phyloP scores from a whole-genome alignment of 92 coral and sea anemone species.

The Ricordea florida region DNA sequence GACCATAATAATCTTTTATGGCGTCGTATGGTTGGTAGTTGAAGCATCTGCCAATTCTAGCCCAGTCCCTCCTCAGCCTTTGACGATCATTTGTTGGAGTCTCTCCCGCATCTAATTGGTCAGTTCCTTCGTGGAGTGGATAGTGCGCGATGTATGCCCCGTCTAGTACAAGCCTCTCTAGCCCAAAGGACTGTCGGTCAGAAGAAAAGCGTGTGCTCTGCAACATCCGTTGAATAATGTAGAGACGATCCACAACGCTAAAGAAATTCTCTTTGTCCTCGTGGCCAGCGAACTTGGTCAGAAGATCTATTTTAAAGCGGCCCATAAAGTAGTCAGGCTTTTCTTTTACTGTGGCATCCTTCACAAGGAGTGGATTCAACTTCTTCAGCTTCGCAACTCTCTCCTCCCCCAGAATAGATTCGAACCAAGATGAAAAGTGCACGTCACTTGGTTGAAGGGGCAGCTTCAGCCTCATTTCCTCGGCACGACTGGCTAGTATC shows the following conservation, averaged over 20 bases:
- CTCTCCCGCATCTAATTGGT: slow-evolving; percentile 38
- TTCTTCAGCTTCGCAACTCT: slow-evolving; percentile 24
- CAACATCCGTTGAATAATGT: slow-evolving; percentile 61
- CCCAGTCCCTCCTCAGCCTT: slow-evolving; percentile 85
- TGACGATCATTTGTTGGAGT: slow-evolving; percentile 79
- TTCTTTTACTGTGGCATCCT: slow-evolving; percentile 63
- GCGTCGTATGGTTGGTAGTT: slow-evolving; percentile 90
- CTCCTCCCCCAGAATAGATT: slow-evolving; percentile 47
- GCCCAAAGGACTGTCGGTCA: slow-evolving; percentile 60
- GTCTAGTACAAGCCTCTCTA: slow-evolving; percentile 60
- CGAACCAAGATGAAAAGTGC: slow-evolving; percentile 44
- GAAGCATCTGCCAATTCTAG: slow-evolving; percentile 74
- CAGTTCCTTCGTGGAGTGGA: slow-evolving; percentile 85
- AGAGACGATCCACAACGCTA: slow-evolving; percentile 46
- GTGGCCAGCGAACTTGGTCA: slow-evolving; percentile 41
- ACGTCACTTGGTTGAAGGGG: slow-evolving; percentile 81
- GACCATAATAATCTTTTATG: slow-evolving; percentile 87
- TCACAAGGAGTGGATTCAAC: slow-evolving; percentile 66
- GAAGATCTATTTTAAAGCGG: slow-evolving; percentile 56
- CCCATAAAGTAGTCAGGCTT: slow-evolving; percentile 77
- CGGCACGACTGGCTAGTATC: slow-evolving; percentile 68
- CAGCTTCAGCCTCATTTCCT: slow-evolving; percentile 71
- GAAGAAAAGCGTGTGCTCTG: slow-evolving; percentile 51
- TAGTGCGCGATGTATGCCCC: slow-evolving; percentile 65
- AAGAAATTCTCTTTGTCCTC: slow-evolving; percentile 72